Conservation (phyloP, 2,797 vertebrate species). For the Gymnothorax javanicus region DNA sequence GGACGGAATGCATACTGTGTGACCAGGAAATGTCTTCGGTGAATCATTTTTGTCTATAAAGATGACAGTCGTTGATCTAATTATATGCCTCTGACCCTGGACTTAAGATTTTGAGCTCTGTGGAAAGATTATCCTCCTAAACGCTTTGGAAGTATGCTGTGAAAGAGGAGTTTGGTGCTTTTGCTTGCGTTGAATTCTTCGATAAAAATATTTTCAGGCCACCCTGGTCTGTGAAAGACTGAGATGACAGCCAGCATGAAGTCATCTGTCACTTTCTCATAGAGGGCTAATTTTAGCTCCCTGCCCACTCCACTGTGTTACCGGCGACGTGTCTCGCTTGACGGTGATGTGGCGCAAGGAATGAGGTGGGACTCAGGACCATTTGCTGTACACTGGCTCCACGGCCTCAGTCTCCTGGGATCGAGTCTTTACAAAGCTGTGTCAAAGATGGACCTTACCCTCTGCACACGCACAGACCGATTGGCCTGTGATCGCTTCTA, state of each 20-base stretch:
- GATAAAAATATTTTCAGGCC: slow-evolving; percentile 25
- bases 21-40: background rate
- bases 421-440: background rate
- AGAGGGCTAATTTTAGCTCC: slow-evolving; percentile 63
- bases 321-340: slow-evolving; percentile 38
- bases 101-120: background rate
- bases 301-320: slow-evolving; percentile 8
- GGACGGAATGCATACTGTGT: background rate
- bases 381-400: slow-evolving; percentile 42
- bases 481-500: slow-evolving; percentile 17
- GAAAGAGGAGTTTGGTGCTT: background rate
- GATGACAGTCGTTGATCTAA: background rate
- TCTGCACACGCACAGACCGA: background rate
- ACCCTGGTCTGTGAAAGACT: slow-evolving; percentile 45
- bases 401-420: slow-evolving; percentile 18
- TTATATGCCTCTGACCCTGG: background rate
- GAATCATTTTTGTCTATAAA: background rate
- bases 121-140: background rate
- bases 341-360: slow-evolving; percentile 46
- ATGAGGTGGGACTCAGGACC: slow-evolving; percentile 28
- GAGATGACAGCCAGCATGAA: slow-evolving; percentile 56
- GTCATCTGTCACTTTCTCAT: slow-evolving; percentile 65
- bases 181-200: background rate
- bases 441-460: slow-evolving; percentile 31
- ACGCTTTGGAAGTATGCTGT: background rate